Percentiles rank a stretch among this genome's conserved stretches.
Evolutionary conservation across 2,797 vertebrate genomes (phyloP).

Genomic region (Aplochiton taeniatus): DNA sequence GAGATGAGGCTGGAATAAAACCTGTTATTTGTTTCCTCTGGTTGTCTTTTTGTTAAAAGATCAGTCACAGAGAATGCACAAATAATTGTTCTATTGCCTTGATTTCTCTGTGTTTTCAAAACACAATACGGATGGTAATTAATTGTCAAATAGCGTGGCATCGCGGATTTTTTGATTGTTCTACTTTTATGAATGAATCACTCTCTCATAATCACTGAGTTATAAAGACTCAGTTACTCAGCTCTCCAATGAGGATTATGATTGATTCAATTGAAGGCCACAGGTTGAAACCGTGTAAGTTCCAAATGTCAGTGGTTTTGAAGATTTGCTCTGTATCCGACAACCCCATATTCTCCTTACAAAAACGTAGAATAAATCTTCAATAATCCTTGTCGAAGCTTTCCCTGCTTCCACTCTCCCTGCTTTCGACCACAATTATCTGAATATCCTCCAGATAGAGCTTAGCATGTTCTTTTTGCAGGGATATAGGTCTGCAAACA

Average conservation of each 20-base stretch:
- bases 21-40: slow-evolving; percentile 36
- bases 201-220: too few relatives aligned
- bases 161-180: too few relatives aligned
- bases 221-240: neutral
- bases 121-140: too few relatives aligned
- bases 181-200: too few relatives aligned
- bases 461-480: neutral
- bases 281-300: neutral
- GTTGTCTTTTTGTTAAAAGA: neutral
- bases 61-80: too few relatives aligned
- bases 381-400: slow-evolving; percentile 54
- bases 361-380: slow-evolving; percentile 37
- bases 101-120: too few relatives aligned
- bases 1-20: slow-evolving; percentile 54
- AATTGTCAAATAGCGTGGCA: too few relatives aligned
- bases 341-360: slow-evolving; percentile 25
- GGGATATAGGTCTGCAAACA: neutral
- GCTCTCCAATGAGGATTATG: neutral
- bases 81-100: too few relatives aligned
- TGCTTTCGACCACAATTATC: slow-evolving; percentile 60
- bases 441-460: slow-evolving; percentile 55
- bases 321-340: slow-evolving; percentile 38
- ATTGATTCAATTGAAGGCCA: neutral
- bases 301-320: slow-evolving; percentile 22
- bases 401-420: slow-evolving; percentile 38